Base-by-base conservation (phyloP, 1,140 invertebrate genomes). In the Drosophila melanica region DNA sequence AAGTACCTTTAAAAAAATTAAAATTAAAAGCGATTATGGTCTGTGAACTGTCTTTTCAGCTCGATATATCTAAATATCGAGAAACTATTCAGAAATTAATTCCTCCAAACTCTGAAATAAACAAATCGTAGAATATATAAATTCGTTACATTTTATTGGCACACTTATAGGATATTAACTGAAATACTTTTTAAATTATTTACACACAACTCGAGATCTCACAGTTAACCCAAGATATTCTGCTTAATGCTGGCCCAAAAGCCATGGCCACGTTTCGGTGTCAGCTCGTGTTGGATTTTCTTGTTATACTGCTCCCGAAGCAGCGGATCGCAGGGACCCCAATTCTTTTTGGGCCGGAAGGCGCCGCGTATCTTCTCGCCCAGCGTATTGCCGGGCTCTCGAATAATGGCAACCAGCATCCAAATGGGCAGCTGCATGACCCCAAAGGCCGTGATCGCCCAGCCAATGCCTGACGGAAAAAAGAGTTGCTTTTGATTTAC, bases 381-480 rank as follows among this genome's bases (percentile, higher is more conserved):
- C 54, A 90, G 44, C 8, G 79, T 81, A 3, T 57, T 55, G 10
- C 89, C 72, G 4, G 92, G 92, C 18, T 93, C 93, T 0, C 92
- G 86, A 1, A 92, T 54, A 16, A 93, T 80, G 12, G 92, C 92
- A n/a, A 93, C 91, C n/a, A 93, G 59, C 66, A 93, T 92, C 93
- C 94, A 95, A 45, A 94, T 79, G 4, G 94, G 94, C 14, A 95
- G 45, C 73, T 95, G 94, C 0, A 94, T 18, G 3, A 94, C 74
- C 7, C 94, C 94, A 70, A 94, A 91, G 0, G 92, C 85, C 1
- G 94, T 92, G 9, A 95, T 87, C 0, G 84, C 64, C 94, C 94
- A 95, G 37, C 94, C 94, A 66, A 92, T 79, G 11, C 90, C 93
- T 94, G 10, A 9, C 8, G 47, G 48, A 7, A 11, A 0, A 39